A percentile compares a stretch with the other conserved stretches of the same genome.
phyloP scores from a whole-genome alignment of 1,140 invertebrate genomes.

The Megalopta genalis region DNA sequence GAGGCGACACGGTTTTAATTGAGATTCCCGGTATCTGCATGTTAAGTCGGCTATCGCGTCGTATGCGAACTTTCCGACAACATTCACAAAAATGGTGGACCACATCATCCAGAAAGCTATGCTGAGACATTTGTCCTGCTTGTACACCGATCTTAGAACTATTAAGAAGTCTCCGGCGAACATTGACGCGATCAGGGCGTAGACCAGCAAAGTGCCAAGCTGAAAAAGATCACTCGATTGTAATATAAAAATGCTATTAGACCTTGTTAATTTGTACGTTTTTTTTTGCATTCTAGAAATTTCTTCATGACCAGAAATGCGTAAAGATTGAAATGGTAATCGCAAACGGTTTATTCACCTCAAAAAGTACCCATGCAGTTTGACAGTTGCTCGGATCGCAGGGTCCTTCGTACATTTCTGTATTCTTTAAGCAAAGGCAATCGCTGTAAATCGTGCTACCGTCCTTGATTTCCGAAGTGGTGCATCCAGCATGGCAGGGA shows the following conservation, averaged over 20 bases:
- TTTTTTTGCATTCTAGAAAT: no score
- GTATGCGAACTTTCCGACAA: conserved; percentile 82
- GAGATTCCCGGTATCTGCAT: conserved; percentile 69
- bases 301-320: no score
- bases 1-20: conserved; percentile 64
- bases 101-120: conserved; percentile 82
- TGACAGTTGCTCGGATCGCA: conserved; percentile 80
- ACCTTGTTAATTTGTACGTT: no score
- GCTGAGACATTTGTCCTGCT: conserved; percentile 82
- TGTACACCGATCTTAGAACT: conserved; percentile 79
- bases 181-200: conserved; percentile 71
- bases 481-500: conserved; percentile 87
- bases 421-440: conserved; percentile 79
- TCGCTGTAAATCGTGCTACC: conserved; percentile 78
- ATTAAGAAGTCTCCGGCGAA: conserved; percentile 82
- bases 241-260: no score
- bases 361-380: conserved; percentile 80
- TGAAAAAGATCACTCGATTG: conserved; percentile 30
- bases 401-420: conserved; percentile 79
- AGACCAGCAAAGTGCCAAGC: conserved; percentile 66
- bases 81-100: conserved; percentile 79
- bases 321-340: no score
- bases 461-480: conserved; percentile 68
- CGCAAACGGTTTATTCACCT: conserved; percentile 66
- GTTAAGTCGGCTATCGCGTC: conserved; percentile 74